These are phyloP conservation scores for Acanthopagrus latus DNA, from an alignment of 2,797 vertebrate species.

Conservation along the genomic window DNA sequence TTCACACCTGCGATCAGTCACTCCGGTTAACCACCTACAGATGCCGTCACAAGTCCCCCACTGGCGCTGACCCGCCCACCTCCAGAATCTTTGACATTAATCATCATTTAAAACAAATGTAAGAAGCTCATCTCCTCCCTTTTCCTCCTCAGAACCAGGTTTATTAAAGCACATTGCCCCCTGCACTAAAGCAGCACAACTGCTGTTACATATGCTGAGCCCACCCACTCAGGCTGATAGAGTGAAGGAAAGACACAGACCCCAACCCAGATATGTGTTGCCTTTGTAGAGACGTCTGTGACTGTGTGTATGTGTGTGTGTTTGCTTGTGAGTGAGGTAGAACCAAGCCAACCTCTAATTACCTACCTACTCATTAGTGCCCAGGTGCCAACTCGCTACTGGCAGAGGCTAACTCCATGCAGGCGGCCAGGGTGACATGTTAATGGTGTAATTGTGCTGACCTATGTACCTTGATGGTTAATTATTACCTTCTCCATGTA, in stretches of 20 bases:
- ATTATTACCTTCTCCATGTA: slow-evolving; percentile 79
- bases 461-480: slow-evolving; percentile 71
- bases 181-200: slow-evolving; percentile 42
- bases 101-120: slow-evolving; percentile 53
- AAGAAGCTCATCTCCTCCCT: slow-evolving; percentile 2
- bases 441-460: slow-evolving; percentile 81
- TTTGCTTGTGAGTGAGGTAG: slow-evolving; percentile 45
- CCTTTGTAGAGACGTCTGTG: slow-evolving; percentile 18
- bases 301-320: slow-evolving; percentile 30
- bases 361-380: slow-evolving; percentile 77
- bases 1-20: slow-evolving; percentile 34
- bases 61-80: slow-evolving; percentile 12
- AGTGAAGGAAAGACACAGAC: slow-evolving; percentile 24
- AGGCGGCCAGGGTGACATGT: slow-evolving; percentile 75
- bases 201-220: slow-evolving; percentile 53
- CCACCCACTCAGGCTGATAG: slow-evolving; percentile 31
- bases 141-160: slow-evolving; percentile 30
- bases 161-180: slow-evolving; percentile 49
- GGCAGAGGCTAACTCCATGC: slow-evolving; percentile 74
- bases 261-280: slow-evolving; percentile 15
- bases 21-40: slow-evolving; percentile 22
- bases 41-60: background rate
- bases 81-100: slow-evolving; percentile 47
- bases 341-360: slow-evolving; percentile 76
- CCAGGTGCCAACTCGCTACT: slow-evolving; percentile 74